Percentiles rank a stretch among this genome's conserved stretches.
These are phyloP conservation scores for Bombus affinis DNA, from an alignment of 1,140 invertebrate genomes.

Conservation along the genomic window DNA sequence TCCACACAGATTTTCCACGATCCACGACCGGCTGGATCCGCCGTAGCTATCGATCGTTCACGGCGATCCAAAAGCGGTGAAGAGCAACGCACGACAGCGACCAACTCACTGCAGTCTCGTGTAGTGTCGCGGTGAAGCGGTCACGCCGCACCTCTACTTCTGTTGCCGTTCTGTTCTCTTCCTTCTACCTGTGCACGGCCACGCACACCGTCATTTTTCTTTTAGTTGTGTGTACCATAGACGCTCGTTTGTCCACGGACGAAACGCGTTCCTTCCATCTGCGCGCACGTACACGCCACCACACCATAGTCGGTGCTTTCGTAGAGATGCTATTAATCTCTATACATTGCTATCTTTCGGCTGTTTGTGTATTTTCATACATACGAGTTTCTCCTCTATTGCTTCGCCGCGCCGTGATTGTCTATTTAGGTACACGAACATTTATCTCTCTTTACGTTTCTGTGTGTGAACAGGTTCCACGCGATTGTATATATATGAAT, in stretches of 20 bases:
- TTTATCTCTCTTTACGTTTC: slow-evolving; percentile 22
- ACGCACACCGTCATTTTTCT: slow-evolving; percentile 48
- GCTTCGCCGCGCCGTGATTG: not conserved
- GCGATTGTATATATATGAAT: not conserved
- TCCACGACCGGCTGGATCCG: not conserved
- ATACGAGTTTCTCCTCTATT: not conserved
- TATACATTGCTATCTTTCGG: slow-evolving; percentile 16
- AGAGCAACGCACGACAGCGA: slow-evolving; percentile 37
- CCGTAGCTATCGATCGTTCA: slow-evolving; percentile 27
- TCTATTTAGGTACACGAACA: not conserved
- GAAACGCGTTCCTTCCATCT: slow-evolving; percentile 49
- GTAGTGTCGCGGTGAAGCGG: slow-evolving; percentile 46
- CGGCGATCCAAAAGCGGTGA: slow-evolving; percentile 22
- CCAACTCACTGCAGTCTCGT: slow-evolving; percentile 55
- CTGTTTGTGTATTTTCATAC: not conserved
- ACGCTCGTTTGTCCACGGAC: not conserved
- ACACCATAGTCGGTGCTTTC: not conserved
- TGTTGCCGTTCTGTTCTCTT: slow-evolving; percentile 45
- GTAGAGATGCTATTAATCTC: not conserved
- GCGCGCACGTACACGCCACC: slow-evolving; percentile 21
- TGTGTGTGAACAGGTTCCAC: slow-evolving; percentile 15
- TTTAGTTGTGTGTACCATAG: slow-evolving; percentile 6
- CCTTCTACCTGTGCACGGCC: slow-evolving; percentile 42
- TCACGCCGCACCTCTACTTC: slow-evolving; percentile 45
- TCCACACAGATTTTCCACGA: slow-evolving; percentile 30